Evolutionary conservation across 2,888 invertebrate genomes (phyloP), one percentile per base, ranked within the genome.

Genomic region (Deilephila elpenor): DNA sequence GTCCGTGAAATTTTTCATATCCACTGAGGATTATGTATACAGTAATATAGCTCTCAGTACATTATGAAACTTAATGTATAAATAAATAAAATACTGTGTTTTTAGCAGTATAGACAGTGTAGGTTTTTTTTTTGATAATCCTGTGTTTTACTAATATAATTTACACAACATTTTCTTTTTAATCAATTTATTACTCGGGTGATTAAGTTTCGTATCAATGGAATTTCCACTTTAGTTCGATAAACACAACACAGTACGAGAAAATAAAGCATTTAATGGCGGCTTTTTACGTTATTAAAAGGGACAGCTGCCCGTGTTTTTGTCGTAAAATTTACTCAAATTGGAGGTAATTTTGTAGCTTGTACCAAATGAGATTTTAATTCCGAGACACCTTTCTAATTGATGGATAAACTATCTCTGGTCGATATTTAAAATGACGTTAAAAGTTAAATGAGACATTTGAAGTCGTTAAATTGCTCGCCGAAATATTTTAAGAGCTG

Each of bases 341-440:
- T 85, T 85, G 74, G 75, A 76, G 73, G 82, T 77, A 74, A 83
- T 82, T 83, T 83, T 74, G 77, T 78, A 77, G 75, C 78, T 78
- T 77, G 78, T 78, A 80, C 78, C 74, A 85, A 86, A 86, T 84
- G 86, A 80, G 78, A 75, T 80, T 86, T 86, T 85, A 86, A 86
- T 86, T 79, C 72, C 73, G 76, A 75, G 80, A 82, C 83, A 83
- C 82, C 82, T 85, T 82, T 81, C 78, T 73, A 76, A 78, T 79
- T 78, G 75, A 78, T 80, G 78, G 78, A 73, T 75, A 73, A 75
- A 73, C 61, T 70, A 71, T 77, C 74, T 72, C 72, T 71, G 51
- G 37, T 62, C 72, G 73, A 74, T 73, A 20, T 61, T 73, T 61
- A 51, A 59, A 70, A 71, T 71, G 60, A 71, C 61, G 56, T 70